Percentiles rank a stretch among this genome's conserved stretches.
Evolutionary conservation across 2,797 vertebrate species (phyloP).

Genomic region (Astyanax mexicanus): DNA sequence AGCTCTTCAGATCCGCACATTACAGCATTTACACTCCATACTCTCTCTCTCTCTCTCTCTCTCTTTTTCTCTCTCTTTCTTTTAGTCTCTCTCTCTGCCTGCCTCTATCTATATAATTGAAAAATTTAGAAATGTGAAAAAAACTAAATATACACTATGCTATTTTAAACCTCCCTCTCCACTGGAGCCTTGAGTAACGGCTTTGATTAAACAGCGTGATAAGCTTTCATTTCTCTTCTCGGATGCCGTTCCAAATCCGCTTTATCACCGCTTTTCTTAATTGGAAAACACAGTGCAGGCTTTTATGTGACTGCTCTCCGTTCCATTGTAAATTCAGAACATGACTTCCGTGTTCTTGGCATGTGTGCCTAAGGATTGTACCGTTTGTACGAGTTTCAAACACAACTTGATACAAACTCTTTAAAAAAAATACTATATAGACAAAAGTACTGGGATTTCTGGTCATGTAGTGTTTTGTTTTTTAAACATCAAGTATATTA

Average conservation of each 20-base stretch:
- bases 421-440: too few relatives aligned
- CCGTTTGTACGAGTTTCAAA: too few relatives aligned
- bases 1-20: conserved; percentile 46
- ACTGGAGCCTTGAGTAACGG: conserved; percentile 55
- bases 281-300: conserved; percentile 51
- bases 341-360: conserved; percentile 72
- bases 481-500: too few relatives aligned
- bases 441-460: too few relatives aligned
- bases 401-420: not conserved
- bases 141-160: conserved; percentile 45
- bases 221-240: conserved; percentile 60
- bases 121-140: conserved; percentile 6
- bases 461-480: too few relatives aligned
- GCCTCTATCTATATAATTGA: conserved; percentile 40
- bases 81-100: not conserved
- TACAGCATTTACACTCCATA: conserved; percentile 50
- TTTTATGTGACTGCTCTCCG: conserved; percentile 36
- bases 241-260: conserved; percentile 57
- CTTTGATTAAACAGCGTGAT: conserved; percentile 61
- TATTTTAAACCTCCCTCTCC: conserved; percentile 54
- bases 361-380: conserved; percentile 3
- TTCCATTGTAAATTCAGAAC: conserved; percentile 48
- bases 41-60: conserved; percentile 17
- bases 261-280: conserved; percentile 61
- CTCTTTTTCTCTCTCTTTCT: conserved; percentile 10